Evolutionary conservation across 2,113 vertebrate genomes (phyloP), one percentile per base, ranked within the genome.

Genomic region (Cichladusa arquata): DNA sequence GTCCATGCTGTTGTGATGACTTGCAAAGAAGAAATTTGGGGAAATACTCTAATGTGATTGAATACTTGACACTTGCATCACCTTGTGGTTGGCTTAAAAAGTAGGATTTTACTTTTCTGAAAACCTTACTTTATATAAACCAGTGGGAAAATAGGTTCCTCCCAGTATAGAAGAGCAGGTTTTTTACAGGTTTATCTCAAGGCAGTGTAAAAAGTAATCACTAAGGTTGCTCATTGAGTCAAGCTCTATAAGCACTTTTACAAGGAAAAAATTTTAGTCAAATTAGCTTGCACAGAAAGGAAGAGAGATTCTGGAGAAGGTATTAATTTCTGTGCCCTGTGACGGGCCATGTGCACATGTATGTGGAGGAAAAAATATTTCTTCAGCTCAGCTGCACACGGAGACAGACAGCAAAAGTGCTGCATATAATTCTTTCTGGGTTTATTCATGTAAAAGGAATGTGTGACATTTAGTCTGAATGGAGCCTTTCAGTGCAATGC

Each of bases 391-490:
- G 61, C 70, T 74, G 71, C 45, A 65, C 40, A 24, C 64, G 56
- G 24, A 88, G 31, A 62, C 57, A 77, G 60, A 38, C 58, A 90
- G 81, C 0, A 0, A 80, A 95, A 95, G 26, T 74, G 48, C 77
- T 81, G 65, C 73, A 56, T 45, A 24, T 66, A 73, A 81, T 81
- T 72, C 48, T 90, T 90, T 69, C 66, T 73, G 71, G 58, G 29
- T 80, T 93, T 96, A 83, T 90, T 97, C 81, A 95, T 92, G 44
- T 64, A 58, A 94, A 86, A 92, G 90, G 96, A 97, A 97, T 96
- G 94, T 88, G 62, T 93, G 94, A 96, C 90, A 93, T 97, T 96
- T 95, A 51, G 90, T 64, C 86, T 96, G 94, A 97, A 97, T 82
- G 51, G 62, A 95, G 86, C 47, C 86, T 96, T 97, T 97, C 94